Evolutionary conservation across 2,797 vertebrate genomes (phyloP), one percentile per base, ranked within the genome.

Genomic region (Botia kubotai): DNA sequence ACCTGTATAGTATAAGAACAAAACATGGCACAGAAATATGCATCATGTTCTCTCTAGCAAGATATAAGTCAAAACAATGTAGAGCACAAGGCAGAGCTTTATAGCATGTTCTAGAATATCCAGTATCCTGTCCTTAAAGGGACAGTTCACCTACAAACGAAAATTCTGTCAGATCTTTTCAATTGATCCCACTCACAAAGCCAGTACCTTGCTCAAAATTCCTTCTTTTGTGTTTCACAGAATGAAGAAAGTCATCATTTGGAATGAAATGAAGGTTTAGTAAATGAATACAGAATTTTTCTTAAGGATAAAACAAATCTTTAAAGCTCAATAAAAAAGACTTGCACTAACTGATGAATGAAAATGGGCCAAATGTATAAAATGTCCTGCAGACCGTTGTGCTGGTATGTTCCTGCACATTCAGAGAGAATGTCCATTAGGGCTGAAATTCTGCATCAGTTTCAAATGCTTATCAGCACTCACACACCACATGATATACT

Each of bases 201-300:
- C 39, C 8, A 43, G 39, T 43, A 43, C 39, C 39, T 43, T 43
- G 39, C 39, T 43, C 8, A 43, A 43, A 43, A 43, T 43, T 7
- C 6, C 39, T 10, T 43, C 39, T 43, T 43, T 43, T 10, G 8
- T 7, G 8, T 43, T 43, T 43, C 6, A 43, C 39, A 43, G 6
- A 43, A 43, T 43, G 39, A 43, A 43, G 39, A 43, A 43, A 43
- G 39, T 43, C 4, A 43, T 43, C 4, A 43, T 8, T 43, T 43
- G 39, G 4, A 8, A 43, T 43, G 39, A 43, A 43, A 43, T 43
- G 8, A 43, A 43, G 39, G 5, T 43, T 43, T 7, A 95, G 91
- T 96, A 96, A 57, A 57, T 10, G 6, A 6, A 19, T n/a, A 57
- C 5, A 57, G 6, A 57, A 57, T n/a, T n/a, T n/a, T n/a, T n/a